phyloP scores from a whole-genome alignment of 2,113 vertebrate species.

The Cnemophilus loriae region DNA sequence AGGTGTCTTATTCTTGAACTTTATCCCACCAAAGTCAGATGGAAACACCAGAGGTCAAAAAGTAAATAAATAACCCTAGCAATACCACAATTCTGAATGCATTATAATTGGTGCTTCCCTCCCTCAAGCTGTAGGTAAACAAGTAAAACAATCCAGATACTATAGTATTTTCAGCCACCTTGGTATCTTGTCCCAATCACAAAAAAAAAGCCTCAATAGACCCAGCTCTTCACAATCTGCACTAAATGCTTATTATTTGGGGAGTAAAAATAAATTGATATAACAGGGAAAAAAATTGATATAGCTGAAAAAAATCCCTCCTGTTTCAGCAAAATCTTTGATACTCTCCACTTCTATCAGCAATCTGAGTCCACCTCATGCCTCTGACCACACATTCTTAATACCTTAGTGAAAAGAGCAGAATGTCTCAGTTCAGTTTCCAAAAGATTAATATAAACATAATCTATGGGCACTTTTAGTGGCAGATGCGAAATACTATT shows the following conservation, averaged over 20 bases:
- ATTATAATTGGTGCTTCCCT: not conserved
- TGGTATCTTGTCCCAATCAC: not conserved
- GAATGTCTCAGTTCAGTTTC: not conserved
- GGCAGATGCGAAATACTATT: not conserved
- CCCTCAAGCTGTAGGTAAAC: not conserved
- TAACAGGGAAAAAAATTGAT: not conserved
- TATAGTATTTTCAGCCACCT: not conserved
- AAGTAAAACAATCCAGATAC: not conserved
- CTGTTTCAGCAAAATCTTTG: not conserved
- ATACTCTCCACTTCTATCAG: not conserved
- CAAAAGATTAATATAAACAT: not conserved
- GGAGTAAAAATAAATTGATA: not conserved
- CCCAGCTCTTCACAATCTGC: not conserved
- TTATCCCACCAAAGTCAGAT: not conserved
- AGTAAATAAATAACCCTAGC: not conserved
- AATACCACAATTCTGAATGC: not conserved
- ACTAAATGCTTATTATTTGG: not conserved
- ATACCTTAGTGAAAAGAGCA: not conserved
- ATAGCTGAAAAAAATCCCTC: not conserved
- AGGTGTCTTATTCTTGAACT: not conserved
- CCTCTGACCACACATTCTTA: not conserved
- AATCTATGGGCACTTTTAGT: not conserved
- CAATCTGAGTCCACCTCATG: not conserved
- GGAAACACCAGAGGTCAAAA: not conserved
- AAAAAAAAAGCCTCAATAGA: not conserved